These are phyloP conservation scores for Rallus limicola DNA, from an alignment of 2,113 vertebrate species.

Conservation along the genomic window DNA sequence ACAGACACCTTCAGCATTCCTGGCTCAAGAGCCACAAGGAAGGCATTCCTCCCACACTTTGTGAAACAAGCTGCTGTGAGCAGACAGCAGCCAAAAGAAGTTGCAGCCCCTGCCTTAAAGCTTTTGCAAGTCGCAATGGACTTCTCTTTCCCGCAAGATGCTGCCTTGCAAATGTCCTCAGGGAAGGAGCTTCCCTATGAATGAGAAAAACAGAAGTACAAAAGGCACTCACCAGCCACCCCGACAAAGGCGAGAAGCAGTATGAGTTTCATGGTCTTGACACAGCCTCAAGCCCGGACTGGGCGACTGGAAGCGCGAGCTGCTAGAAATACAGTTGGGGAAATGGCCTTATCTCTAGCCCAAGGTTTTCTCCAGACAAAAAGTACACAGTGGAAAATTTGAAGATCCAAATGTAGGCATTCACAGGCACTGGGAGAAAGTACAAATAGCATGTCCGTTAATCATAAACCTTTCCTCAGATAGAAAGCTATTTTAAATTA, in stretches of 20 bases:
- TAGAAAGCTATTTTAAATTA: neutral
- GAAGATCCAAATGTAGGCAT: neutral
- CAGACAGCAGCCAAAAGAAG: neutral
- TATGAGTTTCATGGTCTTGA: constrained; percentile 26
- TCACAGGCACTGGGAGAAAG: neutral
- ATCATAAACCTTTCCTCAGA: neutral
- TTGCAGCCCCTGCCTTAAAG: neutral
- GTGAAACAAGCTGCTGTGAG: neutral
- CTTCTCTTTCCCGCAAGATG: neutral
- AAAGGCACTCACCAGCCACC: neutral
- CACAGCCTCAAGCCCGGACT: neutral
- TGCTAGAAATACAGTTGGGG: neutral
- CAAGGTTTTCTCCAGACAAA: constrained; percentile 24
- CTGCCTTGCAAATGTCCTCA: neutral
- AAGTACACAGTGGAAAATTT: constrained; percentile 30
- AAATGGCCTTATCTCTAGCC: neutral
- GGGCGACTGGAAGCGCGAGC: neutral
- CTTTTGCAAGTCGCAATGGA: neutral
- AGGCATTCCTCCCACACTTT: neutral
- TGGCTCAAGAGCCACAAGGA: neutral
- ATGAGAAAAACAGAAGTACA: neutral
- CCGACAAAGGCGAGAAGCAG: constrained; percentile 6
- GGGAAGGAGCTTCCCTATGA: neutral
- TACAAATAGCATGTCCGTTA: neutral
- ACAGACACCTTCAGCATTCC: neutral